Conservation (phyloP, 2,797 vertebrate species). For the Chaenodraco wilsoni region DNA sequence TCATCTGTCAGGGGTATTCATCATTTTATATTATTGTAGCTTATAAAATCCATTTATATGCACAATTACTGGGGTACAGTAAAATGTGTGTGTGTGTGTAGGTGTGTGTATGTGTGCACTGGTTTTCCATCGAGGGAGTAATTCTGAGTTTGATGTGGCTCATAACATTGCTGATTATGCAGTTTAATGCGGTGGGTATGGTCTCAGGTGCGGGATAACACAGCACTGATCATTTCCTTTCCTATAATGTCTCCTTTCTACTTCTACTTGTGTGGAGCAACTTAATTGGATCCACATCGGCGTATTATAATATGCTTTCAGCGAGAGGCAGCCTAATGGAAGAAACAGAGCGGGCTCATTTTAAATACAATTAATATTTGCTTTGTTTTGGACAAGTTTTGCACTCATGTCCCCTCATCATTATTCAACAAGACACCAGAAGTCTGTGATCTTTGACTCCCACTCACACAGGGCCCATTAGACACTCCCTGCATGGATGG, state of each 20-base stretch:
- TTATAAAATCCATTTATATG: conserved; percentile 62
- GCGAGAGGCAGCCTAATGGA: conserved; percentile 6
- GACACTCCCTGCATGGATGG: conserved; percentile 46
- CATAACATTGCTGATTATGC: conserved; percentile 40
- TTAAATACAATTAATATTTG: conserved; percentile 18
- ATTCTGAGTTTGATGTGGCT: conserved; percentile 37
- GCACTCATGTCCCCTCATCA: conserved; percentile 16
- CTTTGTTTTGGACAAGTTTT: not conserved
- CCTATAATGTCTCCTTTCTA: conserved; percentile 7
- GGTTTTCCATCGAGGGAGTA: conserved; percentile 20
- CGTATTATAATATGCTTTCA: conserved; percentile 2
- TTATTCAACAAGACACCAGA: conserved; percentile 25
- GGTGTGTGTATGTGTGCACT: conserved; percentile 2
- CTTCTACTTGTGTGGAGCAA: not conserved
- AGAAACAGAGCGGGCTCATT: conserved; percentile 1
- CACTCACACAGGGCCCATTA: conserved; percentile 46
- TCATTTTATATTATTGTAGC: conserved; percentile 56
- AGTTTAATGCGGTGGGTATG: not conserved
- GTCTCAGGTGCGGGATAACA: conserved; percentile 39
- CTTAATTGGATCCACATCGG: conserved; percentile 14
- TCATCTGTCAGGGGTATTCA: conserved; percentile 67
- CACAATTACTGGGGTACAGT: conserved; percentile 1
- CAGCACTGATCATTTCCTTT: conserved; percentile 41
- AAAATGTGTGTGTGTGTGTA: conserved; percentile 7
- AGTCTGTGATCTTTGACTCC: conserved; percentile 61